Base-by-base conservation (phyloP, 2,113 vertebrate species). In the Brachyistius frenatus region DNA sequence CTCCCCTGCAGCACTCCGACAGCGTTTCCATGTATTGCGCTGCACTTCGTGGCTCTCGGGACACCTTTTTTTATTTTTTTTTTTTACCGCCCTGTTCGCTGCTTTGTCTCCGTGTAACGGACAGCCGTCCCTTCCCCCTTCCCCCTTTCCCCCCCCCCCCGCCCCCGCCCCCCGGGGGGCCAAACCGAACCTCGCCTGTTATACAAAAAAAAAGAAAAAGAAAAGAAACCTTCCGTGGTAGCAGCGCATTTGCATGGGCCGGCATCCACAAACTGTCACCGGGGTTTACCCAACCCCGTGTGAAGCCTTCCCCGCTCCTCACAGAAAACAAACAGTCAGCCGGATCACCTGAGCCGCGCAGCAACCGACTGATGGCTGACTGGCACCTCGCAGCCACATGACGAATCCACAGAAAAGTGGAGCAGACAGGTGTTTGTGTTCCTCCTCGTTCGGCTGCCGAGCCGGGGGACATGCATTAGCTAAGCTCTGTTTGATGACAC, bases 241-340 rank as follows among this genome's bases (percentile, higher is more conserved):
- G 58, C 62, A 76, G 49, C 72, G 62, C 63, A 90, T 93, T 94
- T 94, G 92, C 93, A 93, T 95, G 84, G 88, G 84, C 82, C 71
- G 13, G 55, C 56, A 63, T 88, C 82, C 89, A 90, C 66, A 77
- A 90, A 90, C 89, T 88, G 87, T 85, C 83, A 83, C 60, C 36
- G 75, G 76, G 72, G 78, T 77, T 86, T 88, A 70, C 83, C 63
- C 76, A 77, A 74, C 58, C 46, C 50, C 31, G 37, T 32, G 33
- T 56, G 55, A 75, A 80, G 73, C 55, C 50, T 66, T 55, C 31
- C 7, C 74, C 30, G 56, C 71, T 64, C 66, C 50, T 60, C 37
- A 66, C 58, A 46, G 53, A 30, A n/a, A 83, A 39, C 46, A 6
- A 69, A 66, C 55, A 30, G 46, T 35, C 60, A 64, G 72, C 41